These are phyloP conservation scores for Stegodyphus dumicola DNA, from an alignment of 1,140 invertebrate species.

Conservation along the genomic window DNA sequence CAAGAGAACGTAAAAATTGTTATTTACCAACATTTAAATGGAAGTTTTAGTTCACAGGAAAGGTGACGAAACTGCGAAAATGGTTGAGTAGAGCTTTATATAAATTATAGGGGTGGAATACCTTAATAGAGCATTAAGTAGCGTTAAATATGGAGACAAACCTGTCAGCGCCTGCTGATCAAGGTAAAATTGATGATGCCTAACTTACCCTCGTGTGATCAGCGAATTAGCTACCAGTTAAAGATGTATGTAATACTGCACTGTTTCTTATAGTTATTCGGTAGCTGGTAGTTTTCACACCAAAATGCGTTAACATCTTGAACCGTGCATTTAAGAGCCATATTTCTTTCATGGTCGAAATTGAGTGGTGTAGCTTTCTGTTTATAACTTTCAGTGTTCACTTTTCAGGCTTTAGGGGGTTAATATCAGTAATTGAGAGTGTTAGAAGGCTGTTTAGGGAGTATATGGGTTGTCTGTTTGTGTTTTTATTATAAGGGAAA, in stretches of 20 bases:
- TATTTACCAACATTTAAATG: conserved; percentile 25
- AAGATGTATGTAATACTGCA: background rate
- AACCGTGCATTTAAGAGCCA: background rate
- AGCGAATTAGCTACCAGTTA: background rate
- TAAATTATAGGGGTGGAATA: conserved; percentile 22
- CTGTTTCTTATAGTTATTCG: background rate
- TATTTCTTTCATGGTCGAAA: background rate
- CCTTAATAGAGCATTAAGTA: conserved; percentile 22
- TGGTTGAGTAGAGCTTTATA: conserved; percentile 27
- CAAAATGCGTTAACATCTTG: background rate
- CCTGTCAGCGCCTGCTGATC: conserved; percentile 51
- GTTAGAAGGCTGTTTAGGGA: background rate
- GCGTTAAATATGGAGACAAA: conserved; percentile 37
- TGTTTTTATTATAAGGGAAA: background rate
- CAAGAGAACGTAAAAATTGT: conserved; percentile 25
- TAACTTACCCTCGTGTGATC: background rate
- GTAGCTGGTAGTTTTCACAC: no score
- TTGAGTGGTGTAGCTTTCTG: conserved; percentile 34
- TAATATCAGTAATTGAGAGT: conserved; percentile 19
- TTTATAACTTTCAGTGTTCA: conserved; percentile 1
- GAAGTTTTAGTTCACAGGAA: background rate
- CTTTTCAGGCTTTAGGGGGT: conserved; percentile 10
- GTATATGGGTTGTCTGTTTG: background rate
- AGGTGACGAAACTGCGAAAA: conserved; percentile 36
- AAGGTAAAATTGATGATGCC: conserved; percentile 30